Conservation (phyloP, 30 jellyfish, hydroid and myxozoan genomes). For the Turritopsis dohrnii region DNA sequence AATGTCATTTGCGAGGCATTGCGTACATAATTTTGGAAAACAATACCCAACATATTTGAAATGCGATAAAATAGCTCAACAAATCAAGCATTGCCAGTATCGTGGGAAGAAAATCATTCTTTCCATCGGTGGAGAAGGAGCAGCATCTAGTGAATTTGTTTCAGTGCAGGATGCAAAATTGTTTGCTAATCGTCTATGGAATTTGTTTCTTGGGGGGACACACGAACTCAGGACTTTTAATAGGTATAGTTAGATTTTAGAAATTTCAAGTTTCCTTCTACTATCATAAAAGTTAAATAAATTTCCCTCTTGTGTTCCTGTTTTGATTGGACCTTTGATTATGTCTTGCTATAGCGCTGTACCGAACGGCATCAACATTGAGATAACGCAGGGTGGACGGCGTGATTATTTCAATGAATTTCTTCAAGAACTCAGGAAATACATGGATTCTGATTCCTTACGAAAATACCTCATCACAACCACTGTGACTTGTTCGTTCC, state of each 20-base stretch:
- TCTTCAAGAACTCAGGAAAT: constrained; percentile 9
- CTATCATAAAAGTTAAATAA: not conserved
- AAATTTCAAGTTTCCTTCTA: not conserved
- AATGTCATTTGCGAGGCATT: constrained; percentile 19
- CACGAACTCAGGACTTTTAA: constrained; percentile 25
- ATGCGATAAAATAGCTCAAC: constrained; percentile 19
- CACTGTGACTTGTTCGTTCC: constrained; percentile 7
- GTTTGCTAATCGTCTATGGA: constrained; percentile 25
- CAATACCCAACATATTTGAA: constrained; percentile 4
- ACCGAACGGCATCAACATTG: constrained; percentile 24
- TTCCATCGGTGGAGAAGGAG: constrained; percentile 23
- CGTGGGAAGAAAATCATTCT: constrained; percentile 20
- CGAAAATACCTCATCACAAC: constrained; percentile 20
- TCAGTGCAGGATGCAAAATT: not conserved
- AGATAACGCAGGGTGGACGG: not conserved
- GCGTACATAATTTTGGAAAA: not conserved
- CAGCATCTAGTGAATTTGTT: constrained; percentile 16
- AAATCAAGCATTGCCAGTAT: constrained; percentile 21
- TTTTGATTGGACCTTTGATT: not conserved
- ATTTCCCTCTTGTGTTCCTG: not conserved
- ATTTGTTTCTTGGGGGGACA: constrained; percentile 31
- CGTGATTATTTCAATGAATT: constrained; percentile 20
- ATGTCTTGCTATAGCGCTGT: constrained; percentile 17
- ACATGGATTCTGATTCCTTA: constrained; percentile 9
- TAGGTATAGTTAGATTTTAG: not conserved